These are phyloP conservation scores for Leucozona laternaria DNA, from an alignment of 2,888 invertebrate species.

Conservation along the genomic window DNA sequence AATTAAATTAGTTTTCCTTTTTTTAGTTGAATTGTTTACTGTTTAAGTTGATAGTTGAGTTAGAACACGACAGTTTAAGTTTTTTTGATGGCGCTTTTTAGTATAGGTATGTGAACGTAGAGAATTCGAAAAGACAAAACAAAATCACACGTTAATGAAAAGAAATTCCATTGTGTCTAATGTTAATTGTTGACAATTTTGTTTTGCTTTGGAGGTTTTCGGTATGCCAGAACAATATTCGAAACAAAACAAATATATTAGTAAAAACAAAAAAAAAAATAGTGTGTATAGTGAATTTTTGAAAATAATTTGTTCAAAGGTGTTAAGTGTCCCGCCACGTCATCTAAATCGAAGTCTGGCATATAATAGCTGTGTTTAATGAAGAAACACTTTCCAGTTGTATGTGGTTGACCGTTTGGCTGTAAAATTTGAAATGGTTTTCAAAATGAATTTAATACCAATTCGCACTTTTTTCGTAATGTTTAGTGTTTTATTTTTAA, in stretches of 20 bases:
- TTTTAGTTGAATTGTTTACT: neutral
- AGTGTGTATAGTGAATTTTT: neutral
- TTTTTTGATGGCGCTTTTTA: neutral
- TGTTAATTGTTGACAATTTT: neutral
- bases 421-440: too few species aligned
- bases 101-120: neutral
- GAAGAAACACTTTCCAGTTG: too few species aligned
- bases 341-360: neutral
- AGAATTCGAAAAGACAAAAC: neutral
- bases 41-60: neutral
- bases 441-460: too few species aligned
- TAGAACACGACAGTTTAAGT: neutral
- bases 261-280: neutral
- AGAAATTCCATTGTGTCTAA: neutral
- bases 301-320: neutral
- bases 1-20: neutral
- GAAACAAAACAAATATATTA: neutral
- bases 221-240: neutral
- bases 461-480: too few species aligned
- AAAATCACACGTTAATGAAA: neutral
- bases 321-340: neutral
- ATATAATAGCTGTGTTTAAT: too few species aligned
- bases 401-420: too few species aligned
- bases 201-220: neutral
- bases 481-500: too few species aligned